Conservation (phyloP, 2,888 invertebrate genomes). For the Chouioia cunea region DNA sequence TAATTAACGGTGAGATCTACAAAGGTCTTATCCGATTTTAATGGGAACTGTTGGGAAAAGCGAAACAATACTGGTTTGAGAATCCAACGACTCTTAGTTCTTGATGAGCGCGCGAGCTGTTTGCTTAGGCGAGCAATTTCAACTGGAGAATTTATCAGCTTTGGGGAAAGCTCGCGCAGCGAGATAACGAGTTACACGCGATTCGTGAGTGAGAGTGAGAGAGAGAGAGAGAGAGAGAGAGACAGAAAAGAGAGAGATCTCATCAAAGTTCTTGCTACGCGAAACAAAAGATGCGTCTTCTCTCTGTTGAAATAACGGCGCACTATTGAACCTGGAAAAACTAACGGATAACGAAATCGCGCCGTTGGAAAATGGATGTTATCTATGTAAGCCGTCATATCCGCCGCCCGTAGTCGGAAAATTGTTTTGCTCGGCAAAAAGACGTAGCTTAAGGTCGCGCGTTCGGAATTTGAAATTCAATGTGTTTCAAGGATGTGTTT, state of each 20-base stretch:
- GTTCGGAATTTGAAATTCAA: constrained; percentile 46
- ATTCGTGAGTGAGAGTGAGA: too few species aligned
- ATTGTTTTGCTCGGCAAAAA: constrained; percentile 19
- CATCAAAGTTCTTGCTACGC: too few species aligned
- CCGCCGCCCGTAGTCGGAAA: neutral
- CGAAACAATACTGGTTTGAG: neutral
- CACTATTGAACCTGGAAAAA: too few species aligned
- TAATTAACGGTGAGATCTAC: constrained; percentile 7
- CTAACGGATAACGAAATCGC: too few species aligned
- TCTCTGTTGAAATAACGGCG: too few species aligned
- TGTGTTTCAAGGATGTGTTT: constrained; percentile 35
- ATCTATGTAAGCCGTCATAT: constrained; percentile 25
- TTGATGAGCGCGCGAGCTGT: constrained; percentile 9
- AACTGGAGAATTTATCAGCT: constrained; percentile 5
- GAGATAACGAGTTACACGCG: too few species aligned
- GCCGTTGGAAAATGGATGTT: neutral
- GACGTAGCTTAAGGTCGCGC: neutral
- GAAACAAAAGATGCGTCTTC: too few species aligned
- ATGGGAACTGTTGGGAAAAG: neutral
- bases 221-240: too few species aligned
- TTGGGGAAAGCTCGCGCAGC: too few species aligned
- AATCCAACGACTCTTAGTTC: neutral
- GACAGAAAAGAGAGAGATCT: too few species aligned
- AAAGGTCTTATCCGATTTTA: constrained; percentile 18
- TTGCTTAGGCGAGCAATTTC: constrained; percentile 1